Evolutionary conservation across 2,113 vertebrate species (phyloP), one percentile per base, ranked within the genome.

Genomic region (Strix aluco): DNA sequence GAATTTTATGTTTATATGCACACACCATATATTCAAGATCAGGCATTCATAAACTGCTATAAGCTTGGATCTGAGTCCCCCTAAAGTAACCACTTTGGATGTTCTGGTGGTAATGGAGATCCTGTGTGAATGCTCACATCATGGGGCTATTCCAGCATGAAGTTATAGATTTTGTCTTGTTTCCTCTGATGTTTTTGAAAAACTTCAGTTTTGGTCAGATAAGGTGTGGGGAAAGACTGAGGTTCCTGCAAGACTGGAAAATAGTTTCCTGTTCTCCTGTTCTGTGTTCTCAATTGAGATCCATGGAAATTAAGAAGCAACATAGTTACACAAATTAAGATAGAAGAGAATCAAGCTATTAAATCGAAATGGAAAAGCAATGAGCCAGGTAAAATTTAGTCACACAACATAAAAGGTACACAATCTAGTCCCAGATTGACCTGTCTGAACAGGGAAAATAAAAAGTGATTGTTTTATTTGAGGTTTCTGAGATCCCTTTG

Each of bases 291-390:
- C 32, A 40, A 3, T 74, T 81, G 69, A 81, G 34, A 87, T 52
- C 30, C 70, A 42, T 70, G 65, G 70, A 79, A 94, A 87, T 95
- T 71, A 95, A 65, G 49, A 47, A 88, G 19, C 14, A 58, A 58
- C 36, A 58, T 42, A 79, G 22, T 81, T 80, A 77, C 7, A 58
- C 58, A 75, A 75, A 81, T 80, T 70, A 83, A 70, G 79, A 79
- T 26, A 80, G 54, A 13, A 86, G 77, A 79, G 57, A 91, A 91
- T 69, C 52, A 91, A 91, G n/a, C 26, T n/a, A 72, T 59, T 49
- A 96, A 80, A 75, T 66, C 1, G 14, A 94, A 96, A 90, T 34
- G 42, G 40, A 91, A 95, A 85, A 89, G 27, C 54, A 92, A 51
- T 55, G 34, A 94, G 27, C 34, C 58, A 75, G 72, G 54, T 90